phyloP scores from a whole-genome alignment of 2,113 vertebrate genomes.

The Pelmatolapia mariae region DNA sequence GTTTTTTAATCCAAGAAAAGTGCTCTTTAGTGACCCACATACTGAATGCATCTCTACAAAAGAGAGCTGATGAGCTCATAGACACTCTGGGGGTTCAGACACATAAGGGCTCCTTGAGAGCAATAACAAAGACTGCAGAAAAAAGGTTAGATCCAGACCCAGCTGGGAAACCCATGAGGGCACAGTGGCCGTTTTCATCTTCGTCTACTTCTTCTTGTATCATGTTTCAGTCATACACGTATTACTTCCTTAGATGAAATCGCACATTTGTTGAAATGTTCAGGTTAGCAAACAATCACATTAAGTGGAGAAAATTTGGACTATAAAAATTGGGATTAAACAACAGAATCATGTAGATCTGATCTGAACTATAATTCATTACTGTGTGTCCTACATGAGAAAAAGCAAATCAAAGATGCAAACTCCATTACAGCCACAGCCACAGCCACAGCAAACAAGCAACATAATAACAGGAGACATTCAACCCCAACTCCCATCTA shows the following conservation, averaged over 20 bases:
- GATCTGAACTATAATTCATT: neutral
- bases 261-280: neutral
- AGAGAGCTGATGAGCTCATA: neutral
- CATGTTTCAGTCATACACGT: neutral
- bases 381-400: neutral
- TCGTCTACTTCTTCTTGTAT: neutral
- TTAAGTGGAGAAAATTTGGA: neutral
- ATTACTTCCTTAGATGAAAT: neutral
- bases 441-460: neutral
- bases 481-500: neutral
- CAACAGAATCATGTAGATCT: neutral
- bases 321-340: neutral
- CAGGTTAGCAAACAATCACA: neutral
- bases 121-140: neutral
- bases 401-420: neutral
- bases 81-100: neutral
- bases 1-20: neutral
- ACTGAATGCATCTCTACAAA: neutral
- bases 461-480: neutral
- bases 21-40: neutral
- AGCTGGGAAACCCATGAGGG: neutral
- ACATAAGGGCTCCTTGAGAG: neutral
- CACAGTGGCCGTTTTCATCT: neutral
- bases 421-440: neutral
- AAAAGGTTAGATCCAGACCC: neutral